Conservation (phyloP, 1,140 invertebrate species). For the Panagrolaimus sp. region DNA sequence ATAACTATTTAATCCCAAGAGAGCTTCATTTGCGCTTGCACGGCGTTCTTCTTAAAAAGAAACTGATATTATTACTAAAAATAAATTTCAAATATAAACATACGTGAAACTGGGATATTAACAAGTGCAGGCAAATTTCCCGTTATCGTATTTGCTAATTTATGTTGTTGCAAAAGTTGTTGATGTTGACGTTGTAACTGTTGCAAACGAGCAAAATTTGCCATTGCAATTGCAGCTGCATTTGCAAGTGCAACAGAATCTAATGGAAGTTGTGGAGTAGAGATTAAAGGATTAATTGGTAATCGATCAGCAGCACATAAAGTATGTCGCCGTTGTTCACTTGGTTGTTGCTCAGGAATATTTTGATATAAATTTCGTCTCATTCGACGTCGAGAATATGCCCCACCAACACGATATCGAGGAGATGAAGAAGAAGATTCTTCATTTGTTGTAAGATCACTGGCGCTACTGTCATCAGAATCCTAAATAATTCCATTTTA, state of each 20-base stretch:
- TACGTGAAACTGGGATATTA: too few relatives aligned
- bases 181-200: conserved; percentile 18
- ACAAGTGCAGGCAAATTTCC: too few relatives aligned
- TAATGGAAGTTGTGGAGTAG: neutral
- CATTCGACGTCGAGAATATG: conserved; percentile 15
- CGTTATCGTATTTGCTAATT: neutral
- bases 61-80: too few relatives aligned
- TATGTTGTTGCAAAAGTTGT: conserved; percentile 16
- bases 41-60: conserved; percentile 48
- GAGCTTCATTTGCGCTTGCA: conserved; percentile 52
- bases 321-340: conserved; percentile 35
- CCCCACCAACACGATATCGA: conserved; percentile 17
- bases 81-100: too few relatives aligned
- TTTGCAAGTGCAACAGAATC: conserved; percentile 14
- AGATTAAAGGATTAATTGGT: conserved; percentile 22
- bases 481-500: conserved; percentile 39
- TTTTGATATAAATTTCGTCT: conserved; percentile 20
- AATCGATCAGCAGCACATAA: conserved; percentile 30
- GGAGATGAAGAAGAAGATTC: conserved; percentile 27
- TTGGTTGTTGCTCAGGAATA: conserved; percentile 7
- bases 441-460: conserved; percentile 31
- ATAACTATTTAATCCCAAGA: conserved; percentile 45
- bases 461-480: conserved; percentile 52
- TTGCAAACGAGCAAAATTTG: neutral
- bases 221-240: neutral